A percentile compares a stretch with the other conserved stretches of the same genome.
These are phyloP conservation scores for Gallinago solitaria DNA, from an alignment of 2,797 vertebrate genomes.

Conservation along the genomic window DNA sequence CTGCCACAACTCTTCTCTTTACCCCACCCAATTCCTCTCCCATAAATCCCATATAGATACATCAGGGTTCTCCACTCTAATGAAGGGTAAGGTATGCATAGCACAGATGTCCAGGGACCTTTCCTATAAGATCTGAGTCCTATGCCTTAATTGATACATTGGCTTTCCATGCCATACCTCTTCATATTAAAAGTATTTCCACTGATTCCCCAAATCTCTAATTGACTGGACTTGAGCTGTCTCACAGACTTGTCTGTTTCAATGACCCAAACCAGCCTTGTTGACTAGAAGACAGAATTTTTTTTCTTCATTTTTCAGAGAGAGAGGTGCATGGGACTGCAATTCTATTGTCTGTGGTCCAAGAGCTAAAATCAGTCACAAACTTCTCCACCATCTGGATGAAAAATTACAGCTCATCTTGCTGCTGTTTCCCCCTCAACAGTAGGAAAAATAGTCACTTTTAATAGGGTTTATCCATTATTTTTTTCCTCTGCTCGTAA, in stretches of 20 bases:
- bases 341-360: neutral
- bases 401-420: neutral
- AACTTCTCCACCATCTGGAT: neutral
- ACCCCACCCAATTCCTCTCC: neutral
- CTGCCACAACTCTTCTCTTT: neutral
- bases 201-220: neutral
- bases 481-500: neutral
- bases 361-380: conserved; percentile 17
- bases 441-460: neutral
- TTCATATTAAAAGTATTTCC: neutral
- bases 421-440: neutral
- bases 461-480: neutral
- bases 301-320: neutral
- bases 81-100: neutral
- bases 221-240: neutral
- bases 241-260: neutral
- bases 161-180: neutral
- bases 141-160: neutral
- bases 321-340: neutral
- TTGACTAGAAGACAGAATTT: neutral
- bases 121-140: neutral
- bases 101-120: neutral
- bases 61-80: neutral
- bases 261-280: neutral
- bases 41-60: neutral